Conservation (phyloP, 2,888 invertebrate species). For the Synanthedon vespiformis region DNA sequence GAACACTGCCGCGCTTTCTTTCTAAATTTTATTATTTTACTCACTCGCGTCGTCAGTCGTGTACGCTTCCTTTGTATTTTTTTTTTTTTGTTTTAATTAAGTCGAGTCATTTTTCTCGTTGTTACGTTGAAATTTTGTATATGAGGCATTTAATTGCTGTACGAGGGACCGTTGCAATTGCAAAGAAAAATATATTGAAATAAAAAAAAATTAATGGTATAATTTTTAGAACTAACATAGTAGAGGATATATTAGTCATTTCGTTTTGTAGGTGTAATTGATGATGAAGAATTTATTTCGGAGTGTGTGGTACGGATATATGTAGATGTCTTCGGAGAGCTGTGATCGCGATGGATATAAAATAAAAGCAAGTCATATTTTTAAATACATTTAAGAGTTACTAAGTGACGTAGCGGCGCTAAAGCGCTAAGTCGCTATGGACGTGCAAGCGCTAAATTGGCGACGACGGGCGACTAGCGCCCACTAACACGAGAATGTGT, state of each 20-base stretch:
- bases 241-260: constrained; percentile 61
- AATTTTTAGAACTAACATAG: constrained; percentile 68
- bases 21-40: constrained; percentile 36
- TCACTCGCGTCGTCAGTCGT: constrained; percentile 41
- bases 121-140: constrained; percentile 59
- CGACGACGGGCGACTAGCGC: not conserved
- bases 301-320: constrained; percentile 58
- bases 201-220: constrained; percentile 62
- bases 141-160: constrained; percentile 67
- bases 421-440: too few species aligned
- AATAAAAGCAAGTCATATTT: constrained; percentile 58
- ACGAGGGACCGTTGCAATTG: constrained; percentile 71
- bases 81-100: constrained; percentile 19
- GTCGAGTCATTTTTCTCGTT: constrained; percentile 53
- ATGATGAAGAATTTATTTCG: constrained; percentile 69
- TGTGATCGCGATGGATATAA: constrained; percentile 69
- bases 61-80: constrained; percentile 43
- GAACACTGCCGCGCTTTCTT: constrained; percentile 68
- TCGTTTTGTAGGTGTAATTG: constrained; percentile 64
- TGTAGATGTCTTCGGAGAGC: constrained; percentile 66
- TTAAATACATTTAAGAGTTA: constrained; percentile 67
- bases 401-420: constrained; percentile 49
- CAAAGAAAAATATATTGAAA: constrained; percentile 68
- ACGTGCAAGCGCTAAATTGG: not conserved
- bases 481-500: constrained; percentile 22